phyloP scores from a whole-genome alignment of 2,888 invertebrate genomes.

The Drosophila rellima region DNA sequence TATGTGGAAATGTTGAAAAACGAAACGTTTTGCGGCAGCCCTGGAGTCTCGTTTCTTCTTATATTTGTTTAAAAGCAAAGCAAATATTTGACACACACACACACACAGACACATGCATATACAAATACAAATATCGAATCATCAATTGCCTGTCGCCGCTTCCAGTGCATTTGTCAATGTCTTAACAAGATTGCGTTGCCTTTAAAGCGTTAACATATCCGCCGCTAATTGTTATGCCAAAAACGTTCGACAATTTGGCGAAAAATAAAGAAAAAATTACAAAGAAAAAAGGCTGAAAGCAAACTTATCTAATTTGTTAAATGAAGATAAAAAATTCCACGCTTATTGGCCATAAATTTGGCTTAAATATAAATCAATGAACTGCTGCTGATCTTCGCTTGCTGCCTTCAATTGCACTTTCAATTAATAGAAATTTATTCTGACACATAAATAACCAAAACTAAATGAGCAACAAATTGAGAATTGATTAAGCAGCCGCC shows the following conservation, averaged over 20 bases:
- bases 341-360: conserved; percentile 59
- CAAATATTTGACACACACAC: conserved; percentile 67
- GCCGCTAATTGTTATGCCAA: conserved; percentile 71
- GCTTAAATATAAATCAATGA: conserved; percentile 66
- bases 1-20: conserved; percentile 60
- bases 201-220: conserved; percentile 39
- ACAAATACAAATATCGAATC: conserved; percentile 39
- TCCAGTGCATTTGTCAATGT: conserved; percentile 63
- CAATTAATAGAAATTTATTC: conserved; percentile 72
- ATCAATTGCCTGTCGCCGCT: conserved; percentile 46
- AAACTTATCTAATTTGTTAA: conserved; percentile 29
- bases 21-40: conserved; percentile 47
- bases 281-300: not conserved
- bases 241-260: conserved; percentile 59
- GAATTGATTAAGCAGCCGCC: conserved; percentile 52
- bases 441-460: conserved; percentile 63
- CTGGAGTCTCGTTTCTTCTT: conserved; percentile 37
- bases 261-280: conserved; percentile 26
- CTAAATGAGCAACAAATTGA: conserved; percentile 56
- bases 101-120: not conserved
- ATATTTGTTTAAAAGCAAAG: conserved; percentile 64
- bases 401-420: conserved; percentile 60
- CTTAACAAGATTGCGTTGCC: conserved; percentile 43
- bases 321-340: conserved; percentile 52
- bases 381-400: conserved; percentile 16